A percentile compares a stretch with the other conserved stretches of the same genome.
These are phyloP conservation scores for Nestor notabilis DNA, from an alignment of 2,113 vertebrate genomes.

Conservation along the genomic window DNA sequence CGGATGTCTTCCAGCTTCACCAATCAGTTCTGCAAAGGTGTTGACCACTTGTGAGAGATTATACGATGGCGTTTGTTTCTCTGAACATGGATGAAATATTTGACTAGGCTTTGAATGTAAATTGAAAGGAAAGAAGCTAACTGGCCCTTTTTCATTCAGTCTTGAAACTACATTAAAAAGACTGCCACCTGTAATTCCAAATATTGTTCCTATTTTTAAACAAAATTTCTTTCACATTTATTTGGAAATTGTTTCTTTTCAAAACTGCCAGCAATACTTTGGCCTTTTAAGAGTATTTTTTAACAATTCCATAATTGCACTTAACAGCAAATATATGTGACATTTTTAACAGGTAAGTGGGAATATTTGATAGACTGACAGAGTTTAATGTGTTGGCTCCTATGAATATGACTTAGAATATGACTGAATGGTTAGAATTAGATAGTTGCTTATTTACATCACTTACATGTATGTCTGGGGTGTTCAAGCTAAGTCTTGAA, in stretches of 20 bases:
- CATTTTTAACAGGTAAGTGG: not conserved
- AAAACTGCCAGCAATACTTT: not conserved
- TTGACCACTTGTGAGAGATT: not conserved
- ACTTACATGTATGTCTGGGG: not conserved
- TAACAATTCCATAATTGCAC: not conserved
- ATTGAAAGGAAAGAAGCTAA: conserved; percentile 9
- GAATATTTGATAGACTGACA: not conserved
- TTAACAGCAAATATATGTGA: not conserved
- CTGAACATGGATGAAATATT: conserved; percentile 46
- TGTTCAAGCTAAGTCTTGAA: not conserved
- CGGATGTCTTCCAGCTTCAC: not conserved
- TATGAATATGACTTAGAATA: not conserved
- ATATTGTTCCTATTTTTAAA: not conserved
- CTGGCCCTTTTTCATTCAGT: not conserved
- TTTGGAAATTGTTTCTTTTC: not conserved
- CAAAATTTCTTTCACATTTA: accelerated
- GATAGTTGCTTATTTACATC: not conserved
- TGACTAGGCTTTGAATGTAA: conserved; percentile 24
- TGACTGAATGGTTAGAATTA: not conserved
- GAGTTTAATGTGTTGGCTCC: not conserved
- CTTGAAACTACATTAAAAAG: not conserved
- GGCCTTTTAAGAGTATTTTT: not conserved
- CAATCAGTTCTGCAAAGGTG: not conserved
- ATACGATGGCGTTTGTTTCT: not conserved
- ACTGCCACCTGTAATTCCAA: not conserved